Percentiles rank a stretch among this genome's conserved stretches.
Evolutionary conservation across 2,113 vertebrate species (phyloP).

Genomic region (Percina caprodes): DNA sequence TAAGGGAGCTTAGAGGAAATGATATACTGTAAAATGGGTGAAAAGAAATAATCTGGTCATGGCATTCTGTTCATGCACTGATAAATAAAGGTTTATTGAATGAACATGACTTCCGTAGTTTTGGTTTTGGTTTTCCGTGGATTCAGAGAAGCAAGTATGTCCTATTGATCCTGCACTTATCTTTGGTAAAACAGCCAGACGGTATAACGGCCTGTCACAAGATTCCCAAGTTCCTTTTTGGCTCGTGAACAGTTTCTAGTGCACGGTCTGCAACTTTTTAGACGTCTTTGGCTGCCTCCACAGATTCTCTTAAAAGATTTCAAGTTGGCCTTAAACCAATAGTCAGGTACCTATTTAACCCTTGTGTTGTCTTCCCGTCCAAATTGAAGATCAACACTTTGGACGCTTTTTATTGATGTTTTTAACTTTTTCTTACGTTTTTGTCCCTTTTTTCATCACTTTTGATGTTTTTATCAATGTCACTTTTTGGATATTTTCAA

Average conservation of each 20-base stretch:
- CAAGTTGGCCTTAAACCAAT: too few relatives aligned
- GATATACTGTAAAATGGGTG: constrained; percentile 72
- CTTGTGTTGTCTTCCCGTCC: too few relatives aligned
- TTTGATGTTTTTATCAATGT: too few relatives aligned
- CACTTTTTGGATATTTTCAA: too few relatives aligned
- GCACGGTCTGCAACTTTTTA: not conserved
- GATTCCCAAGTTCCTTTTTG: not conserved
- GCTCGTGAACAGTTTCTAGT: not conserved
- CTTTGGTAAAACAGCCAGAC: too few relatives aligned
- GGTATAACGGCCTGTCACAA: too few relatives aligned
- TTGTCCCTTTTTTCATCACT: too few relatives aligned
- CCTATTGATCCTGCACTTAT: not conserved
- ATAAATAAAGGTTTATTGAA: constrained; percentile 85
- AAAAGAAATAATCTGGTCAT: constrained; percentile 78
- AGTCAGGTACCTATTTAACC: too few relatives aligned
- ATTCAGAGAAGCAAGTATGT: not conserved
- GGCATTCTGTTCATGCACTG: constrained; percentile 88
- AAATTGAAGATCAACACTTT: too few relatives aligned
- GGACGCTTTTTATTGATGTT: too few relatives aligned
- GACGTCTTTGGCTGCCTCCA: not conserved
- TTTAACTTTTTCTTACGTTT: too few relatives aligned
- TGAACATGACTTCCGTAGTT: too few relatives aligned
- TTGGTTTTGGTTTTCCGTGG: not conserved
- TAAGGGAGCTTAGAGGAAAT: constrained; percentile 90
- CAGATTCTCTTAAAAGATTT: not conserved